Evolutionary conservation across 2,113 vertebrate genomes (phyloP).

Genomic region (Syrrhaptes paradoxus): DNA sequence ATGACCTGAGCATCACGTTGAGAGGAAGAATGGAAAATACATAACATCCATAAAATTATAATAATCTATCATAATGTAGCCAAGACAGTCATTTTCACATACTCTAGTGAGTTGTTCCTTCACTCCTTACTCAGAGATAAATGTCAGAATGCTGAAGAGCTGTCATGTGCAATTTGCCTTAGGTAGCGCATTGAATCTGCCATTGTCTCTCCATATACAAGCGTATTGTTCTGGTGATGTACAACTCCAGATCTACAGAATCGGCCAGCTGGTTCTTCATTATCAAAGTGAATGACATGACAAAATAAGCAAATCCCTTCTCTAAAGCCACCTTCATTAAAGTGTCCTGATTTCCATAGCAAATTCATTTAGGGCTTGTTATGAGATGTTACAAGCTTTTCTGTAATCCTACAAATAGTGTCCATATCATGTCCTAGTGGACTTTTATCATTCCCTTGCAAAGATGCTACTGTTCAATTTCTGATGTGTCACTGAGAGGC

Average conservation of each 20-base stretch:
- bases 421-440: background rate
- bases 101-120: background rate
- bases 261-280: background rate
- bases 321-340: background rate
- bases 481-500: background rate
- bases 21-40: conserved; percentile 30
- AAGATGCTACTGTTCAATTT: background rate
- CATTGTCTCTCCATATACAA: background rate
- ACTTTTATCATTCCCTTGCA: background rate
- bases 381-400: background rate
- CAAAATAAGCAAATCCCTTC: background rate
- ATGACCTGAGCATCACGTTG: background rate
- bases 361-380: background rate
- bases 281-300: background rate
- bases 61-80: conserved; percentile 44
- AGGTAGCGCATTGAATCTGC: background rate
- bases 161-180: background rate
- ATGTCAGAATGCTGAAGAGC: background rate
- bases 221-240: background rate
- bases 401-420: background rate
- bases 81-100: background rate
- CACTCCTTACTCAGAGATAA: background rate
- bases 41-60: conserved; percentile 53
- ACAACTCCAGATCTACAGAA: background rate
- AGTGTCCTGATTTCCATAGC: background rate